Evolutionary conservation across 1,140 invertebrate species (phyloP).

Genomic region (Dreissena rostriformis): DNA sequence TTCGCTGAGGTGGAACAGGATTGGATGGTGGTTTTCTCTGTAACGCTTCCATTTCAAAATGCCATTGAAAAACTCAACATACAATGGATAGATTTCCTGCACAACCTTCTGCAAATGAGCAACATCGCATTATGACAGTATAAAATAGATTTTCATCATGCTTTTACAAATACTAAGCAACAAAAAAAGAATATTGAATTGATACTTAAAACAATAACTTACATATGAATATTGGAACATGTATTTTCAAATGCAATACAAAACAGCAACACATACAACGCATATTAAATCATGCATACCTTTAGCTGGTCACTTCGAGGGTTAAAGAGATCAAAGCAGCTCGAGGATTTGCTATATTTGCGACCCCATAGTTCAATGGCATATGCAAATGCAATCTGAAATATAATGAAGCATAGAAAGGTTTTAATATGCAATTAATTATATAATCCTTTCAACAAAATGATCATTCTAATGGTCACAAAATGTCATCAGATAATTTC

Average conservation of each 20-base stretch:
- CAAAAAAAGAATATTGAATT: neutral
- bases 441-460: neutral
- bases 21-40: no score
- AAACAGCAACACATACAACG: neutral
- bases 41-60: constrained; percentile 32
- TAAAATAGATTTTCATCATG: neutral
- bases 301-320: constrained; percentile 70
- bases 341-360: constrained; percentile 62
- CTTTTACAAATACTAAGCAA: neutral
- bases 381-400: constrained; percentile 77
- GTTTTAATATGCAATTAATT: neutral
- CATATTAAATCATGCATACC: constrained; percentile 58
- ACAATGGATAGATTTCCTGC: constrained; percentile 69
- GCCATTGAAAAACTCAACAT: constrained; percentile 54
- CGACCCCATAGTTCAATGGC: constrained; percentile 78
- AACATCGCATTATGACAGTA: neutral
- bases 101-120: constrained; percentile 64
- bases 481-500: neutral
- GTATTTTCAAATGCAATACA: neutral
- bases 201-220: neutral
- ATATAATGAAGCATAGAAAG: constrained; percentile 13
- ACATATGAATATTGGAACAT: neutral
- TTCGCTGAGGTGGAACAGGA: no score
- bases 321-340: constrained; percentile 80
- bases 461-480: neutral